Evolutionary conservation across 1,140 invertebrate species (phyloP), one percentile per base, ranked within the genome.

Genomic region (Thaumetopoea pityocampa): DNA sequence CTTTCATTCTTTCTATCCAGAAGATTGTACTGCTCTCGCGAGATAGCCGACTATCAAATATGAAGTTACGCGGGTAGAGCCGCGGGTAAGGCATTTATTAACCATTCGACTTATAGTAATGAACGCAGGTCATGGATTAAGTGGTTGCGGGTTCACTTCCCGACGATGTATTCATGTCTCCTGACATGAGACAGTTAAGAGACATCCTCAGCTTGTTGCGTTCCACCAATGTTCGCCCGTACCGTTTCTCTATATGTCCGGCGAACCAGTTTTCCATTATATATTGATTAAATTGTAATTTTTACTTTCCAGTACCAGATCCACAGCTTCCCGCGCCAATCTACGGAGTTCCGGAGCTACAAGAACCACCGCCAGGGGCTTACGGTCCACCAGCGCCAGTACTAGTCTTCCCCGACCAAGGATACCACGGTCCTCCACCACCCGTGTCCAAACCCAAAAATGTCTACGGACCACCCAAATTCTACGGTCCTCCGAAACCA

Each of bases 281-380:
- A 7, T 24, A 5, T 8, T 8, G 6, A 8, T 24, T 24, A 28
- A 28, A 14, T 14, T 14, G 3, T 14, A 14, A 1, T 34, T 32
- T 15, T n/a, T 32, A 17, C 1, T 44, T 11, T 35, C 11, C 49
- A 57, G 58, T 79, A 63, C 66, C 73, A 63, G 80, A 83, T 50
- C 33, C 73, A 24, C 79, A 67, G 44, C 67, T 85, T 11, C 87
- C 87, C 0, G 70, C 80, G 8, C 86, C 87, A 8, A 73, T 88
- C 0, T 88, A 88, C 55, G 87, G 87, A 24, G 86, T 86, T 1
- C 88, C 87, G 10, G 79, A 87, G 37, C 55, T 72, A 12, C 62
- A 82, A 18, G 87, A 88, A 40, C 73, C 87, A 4, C 82, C 82
- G 0, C 50, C 86, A 3, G 73, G 71, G 1, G 68, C 87, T 42